Evolutionary conservation across 2,113 vertebrate species (phyloP).

Genomic region (Echinops telfairi): DNA sequence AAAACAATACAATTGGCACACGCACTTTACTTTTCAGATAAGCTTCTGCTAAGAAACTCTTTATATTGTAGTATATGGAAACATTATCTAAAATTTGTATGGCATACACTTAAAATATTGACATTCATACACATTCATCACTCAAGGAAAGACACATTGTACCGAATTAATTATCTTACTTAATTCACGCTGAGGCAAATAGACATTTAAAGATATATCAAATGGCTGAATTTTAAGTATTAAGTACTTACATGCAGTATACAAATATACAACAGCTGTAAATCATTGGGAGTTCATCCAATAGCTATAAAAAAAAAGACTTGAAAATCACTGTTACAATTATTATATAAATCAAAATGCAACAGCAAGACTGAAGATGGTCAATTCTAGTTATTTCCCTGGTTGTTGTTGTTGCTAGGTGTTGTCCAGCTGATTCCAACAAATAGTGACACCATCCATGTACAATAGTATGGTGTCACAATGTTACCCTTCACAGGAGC

Average conservation of each 20-base stretch:
- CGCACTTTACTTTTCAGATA: background rate
- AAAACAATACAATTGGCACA: background rate
- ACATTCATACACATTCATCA: slow-evolving; percentile 43
- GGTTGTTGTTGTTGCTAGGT: background rate
- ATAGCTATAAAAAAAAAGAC: slow-evolving; percentile 88
- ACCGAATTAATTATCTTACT: slow-evolving; percentile 37
- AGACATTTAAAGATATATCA: slow-evolving; percentile 54
- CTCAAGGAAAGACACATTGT: slow-evolving; percentile 49
- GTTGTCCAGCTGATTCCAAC: background rate
- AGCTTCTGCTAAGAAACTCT: background rate
- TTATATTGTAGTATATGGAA: background rate
- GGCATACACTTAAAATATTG: slow-evolving; percentile 22
- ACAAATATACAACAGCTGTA: slow-evolving; percentile 98
- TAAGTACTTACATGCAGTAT: slow-evolving; percentile 97
- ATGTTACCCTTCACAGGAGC: background rate
- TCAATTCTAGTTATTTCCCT: background rate
- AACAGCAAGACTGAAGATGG: slow-evolving; percentile 40
- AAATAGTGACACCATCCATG: background rate
- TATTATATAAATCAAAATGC: slow-evolving; percentile 54
- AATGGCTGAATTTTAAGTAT: slow-evolving; percentile 42
- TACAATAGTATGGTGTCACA: background rate
- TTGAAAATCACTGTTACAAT: slow-evolving; percentile 33
- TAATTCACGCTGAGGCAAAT: slow-evolving; percentile 19
- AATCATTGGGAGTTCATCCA: slow-evolving; percentile 99
- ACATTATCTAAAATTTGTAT: slow-evolving; percentile 19